Percentiles rank a stretch among this genome's conserved stretches.
phyloP scores from a whole-genome alignment of 2,113 vertebrate species.

The Trematocara macrostoma region DNA sequence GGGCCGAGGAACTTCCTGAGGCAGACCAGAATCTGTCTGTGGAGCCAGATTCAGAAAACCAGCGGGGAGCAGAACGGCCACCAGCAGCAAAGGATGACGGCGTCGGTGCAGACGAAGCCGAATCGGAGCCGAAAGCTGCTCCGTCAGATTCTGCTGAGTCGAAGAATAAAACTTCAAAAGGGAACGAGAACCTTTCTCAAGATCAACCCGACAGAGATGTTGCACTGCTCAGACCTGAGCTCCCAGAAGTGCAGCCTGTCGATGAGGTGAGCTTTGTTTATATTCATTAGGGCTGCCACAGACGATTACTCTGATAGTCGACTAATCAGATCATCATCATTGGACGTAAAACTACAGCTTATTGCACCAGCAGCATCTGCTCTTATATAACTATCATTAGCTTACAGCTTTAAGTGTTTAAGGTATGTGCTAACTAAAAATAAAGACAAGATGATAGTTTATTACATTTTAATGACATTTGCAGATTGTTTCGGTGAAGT shows the following conservation, averaged over 20 bases:
- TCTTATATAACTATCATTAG: no score
- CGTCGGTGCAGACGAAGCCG: background rate
- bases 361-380: no score
- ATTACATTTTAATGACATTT: no score
- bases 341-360: no score
- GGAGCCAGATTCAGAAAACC: background rate
- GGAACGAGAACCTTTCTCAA: background rate
- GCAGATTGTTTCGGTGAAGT: no score
- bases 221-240: background rate
- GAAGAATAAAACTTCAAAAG: background rate
- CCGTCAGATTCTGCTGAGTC: background rate
- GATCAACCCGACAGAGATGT: background rate
- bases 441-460: no score
- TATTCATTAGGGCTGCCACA: background rate
- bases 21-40: background rate
- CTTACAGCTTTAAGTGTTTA: no score
- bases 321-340: no score
- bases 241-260: background rate
- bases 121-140: background rate
- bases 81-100: background rate
- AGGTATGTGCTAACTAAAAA: no score
- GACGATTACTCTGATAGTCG: no score
- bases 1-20: background rate
- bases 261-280: slow-evolving; percentile 7
- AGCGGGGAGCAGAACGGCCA: background rate